Base-by-base conservation (phyloP, 2,113 vertebrate genomes). In the Laterallus jamaicensis region DNA sequence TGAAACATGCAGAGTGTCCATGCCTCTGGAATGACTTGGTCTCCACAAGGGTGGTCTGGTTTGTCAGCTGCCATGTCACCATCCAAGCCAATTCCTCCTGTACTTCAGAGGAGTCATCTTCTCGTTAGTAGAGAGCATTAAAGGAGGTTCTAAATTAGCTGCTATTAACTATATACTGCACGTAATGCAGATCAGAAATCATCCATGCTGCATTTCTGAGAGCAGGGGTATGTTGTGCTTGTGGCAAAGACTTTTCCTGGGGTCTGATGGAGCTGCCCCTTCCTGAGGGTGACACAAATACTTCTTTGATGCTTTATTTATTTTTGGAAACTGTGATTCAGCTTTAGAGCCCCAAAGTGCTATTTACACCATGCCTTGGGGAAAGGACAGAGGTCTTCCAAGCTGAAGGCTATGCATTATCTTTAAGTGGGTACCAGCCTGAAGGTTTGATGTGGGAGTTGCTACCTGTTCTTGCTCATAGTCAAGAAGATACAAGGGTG, bases 271-370 rank as follows among this genome's bases (percentile, higher is more conserved):
- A 44, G 74, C 31, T 42, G 26, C 35, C 7, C 21, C 1, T 44
- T 59, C 52, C 66, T 39, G 6, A 17, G 31, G 59, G 58, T 2
- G 4, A 59, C 2, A 0, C 1, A 5, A 25, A 66, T 12, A 39
- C 29, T 15, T 73, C 88, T 60, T 15, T 10, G 37, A 29, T 44
- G 52, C 28, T 50, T 22, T 56, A 17, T 29, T 37, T 17, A 15
- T 35, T 70, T 28, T 15, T 29, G 32, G 73, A 42, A 22, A 37
- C 29, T 39, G 44, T 29, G 59, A 67, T 52, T 44, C 52, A 15
- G 59, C 44, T 54, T n/a, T 54, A 24, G 44, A 29, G 44, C 18
- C 67, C 35, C 11, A 8, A 12, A 4, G 35, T 40, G 7, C 29
- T 18, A 20, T 24, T 50, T 52, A 7, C 19, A 42, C 17, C 9